phyloP scores from a whole-genome alignment of 2,888 invertebrate genomes.

The Drosophila gaucha region DNA sequence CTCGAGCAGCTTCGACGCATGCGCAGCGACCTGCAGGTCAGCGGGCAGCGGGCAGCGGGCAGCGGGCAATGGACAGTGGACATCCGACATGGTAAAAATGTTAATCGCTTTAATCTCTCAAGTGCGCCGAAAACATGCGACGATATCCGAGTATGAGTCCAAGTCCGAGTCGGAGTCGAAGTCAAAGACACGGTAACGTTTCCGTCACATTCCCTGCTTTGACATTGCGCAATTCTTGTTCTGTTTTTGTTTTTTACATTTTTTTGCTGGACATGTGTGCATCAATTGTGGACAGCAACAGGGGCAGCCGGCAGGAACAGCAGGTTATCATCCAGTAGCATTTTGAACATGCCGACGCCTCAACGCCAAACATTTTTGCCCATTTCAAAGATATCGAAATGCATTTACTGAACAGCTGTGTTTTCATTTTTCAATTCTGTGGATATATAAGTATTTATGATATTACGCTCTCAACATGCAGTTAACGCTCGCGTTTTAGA shows the following conservation, averaged over 20 bases:
- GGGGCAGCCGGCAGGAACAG: constrained; percentile 34
- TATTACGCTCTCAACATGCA: constrained; percentile 53
- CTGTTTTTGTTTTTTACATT: background rate
- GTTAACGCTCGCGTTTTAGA: constrained; percentile 36
- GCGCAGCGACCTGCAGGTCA: constrained; percentile 73
- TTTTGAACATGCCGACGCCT: constrained; percentile 58
- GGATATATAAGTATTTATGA: constrained; percentile 26
- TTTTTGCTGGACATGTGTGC: constrained; percentile 56
- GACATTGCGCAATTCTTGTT: constrained; percentile 70
- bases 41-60: constrained; percentile 21
- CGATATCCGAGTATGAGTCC: constrained; percentile 55
- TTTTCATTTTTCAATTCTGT: background rate
- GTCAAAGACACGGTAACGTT: constrained; percentile 63
- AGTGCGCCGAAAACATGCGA: constrained; percentile 80
- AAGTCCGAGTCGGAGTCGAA: background rate
- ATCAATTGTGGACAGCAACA: constrained; percentile 50
- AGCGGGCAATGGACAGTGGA: constrained; percentile 23
- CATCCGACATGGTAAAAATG: constrained; percentile 71
- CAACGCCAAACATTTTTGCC: constrained; percentile 34
- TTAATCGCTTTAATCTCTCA: constrained; percentile 80
- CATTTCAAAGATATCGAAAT: constrained; percentile 39
- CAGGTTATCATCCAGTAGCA: constrained; percentile 50
- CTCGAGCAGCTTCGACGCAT: constrained; percentile 71
- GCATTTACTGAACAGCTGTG: constrained; percentile 40
- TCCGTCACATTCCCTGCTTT: constrained; percentile 73